These are phyloP conservation scores for Conger conger DNA, from an alignment of 2,113 vertebrate species.

Conservation along the genomic window DNA sequence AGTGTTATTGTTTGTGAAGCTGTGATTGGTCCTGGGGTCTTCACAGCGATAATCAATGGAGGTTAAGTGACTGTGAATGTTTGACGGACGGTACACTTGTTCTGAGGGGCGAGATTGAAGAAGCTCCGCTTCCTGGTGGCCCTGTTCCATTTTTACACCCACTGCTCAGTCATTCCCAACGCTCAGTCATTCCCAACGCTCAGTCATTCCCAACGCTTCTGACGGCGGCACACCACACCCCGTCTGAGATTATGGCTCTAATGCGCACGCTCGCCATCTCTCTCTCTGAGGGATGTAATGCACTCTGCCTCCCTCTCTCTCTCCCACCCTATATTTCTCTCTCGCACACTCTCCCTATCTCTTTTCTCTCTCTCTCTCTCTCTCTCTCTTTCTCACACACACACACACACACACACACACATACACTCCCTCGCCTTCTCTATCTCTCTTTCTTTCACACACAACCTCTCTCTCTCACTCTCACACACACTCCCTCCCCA, in stretches of 20 bases:
- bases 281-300: not conserved
- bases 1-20: not conserved
- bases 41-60: not conserved
- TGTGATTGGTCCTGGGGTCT: not conserved
- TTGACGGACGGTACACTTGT: not conserved
- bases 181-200: not conserved
- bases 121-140: not conserved
- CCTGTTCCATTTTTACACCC: slow-evolving; percentile 8
- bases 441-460: not conserved
- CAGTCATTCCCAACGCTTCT: not conserved
- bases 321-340: not conserved
- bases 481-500: not conserved
- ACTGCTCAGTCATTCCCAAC: not conserved
- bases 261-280: not conserved
- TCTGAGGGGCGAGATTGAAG: not conserved
- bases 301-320: not conserved
- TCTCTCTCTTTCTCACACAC: not conserved
- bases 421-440: not conserved
- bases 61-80: slow-evolving; percentile 12
- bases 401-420: not conserved
- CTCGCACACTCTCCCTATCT: not conserved
- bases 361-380: not conserved
- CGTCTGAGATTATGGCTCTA: not conserved
- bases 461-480: not conserved
- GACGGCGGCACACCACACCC: no score